Conservation (phyloP, 2,113 vertebrate species). For the Damaliscus lunatus region DNA sequence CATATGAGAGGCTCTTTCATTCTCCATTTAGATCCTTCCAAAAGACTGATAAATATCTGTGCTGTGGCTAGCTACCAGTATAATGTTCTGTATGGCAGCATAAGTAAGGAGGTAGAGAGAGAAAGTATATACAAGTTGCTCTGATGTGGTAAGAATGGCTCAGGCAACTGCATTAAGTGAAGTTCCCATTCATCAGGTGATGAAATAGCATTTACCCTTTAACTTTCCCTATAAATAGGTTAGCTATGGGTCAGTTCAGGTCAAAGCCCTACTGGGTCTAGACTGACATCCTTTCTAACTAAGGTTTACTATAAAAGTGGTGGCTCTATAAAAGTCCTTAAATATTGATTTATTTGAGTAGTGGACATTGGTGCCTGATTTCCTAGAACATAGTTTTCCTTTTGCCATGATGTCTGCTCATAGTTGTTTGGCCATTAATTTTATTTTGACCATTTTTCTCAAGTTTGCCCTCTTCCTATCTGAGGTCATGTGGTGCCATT, state of each 20-base stretch:
- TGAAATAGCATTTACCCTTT: background rate
- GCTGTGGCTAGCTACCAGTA: background rate
- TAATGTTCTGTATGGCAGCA: fast-evolving
- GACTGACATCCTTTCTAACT: background rate
- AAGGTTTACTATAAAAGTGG: background rate
- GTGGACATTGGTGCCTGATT: background rate
- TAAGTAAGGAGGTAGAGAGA: background rate
- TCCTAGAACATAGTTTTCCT: background rate
- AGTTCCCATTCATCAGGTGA: background rate
- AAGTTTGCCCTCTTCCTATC: background rate
- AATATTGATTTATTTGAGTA: background rate
- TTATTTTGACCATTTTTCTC: background rate
- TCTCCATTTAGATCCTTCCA: conserved; percentile 2
- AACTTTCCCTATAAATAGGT: background rate
- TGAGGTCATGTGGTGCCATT: background rate
- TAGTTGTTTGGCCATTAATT: background rate
- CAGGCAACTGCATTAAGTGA: background rate
- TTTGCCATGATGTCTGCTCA: background rate
- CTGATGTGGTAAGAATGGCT: background rate
- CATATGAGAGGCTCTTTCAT: background rate
- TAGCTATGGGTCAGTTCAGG: background rate
- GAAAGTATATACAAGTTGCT: background rate
- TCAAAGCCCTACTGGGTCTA: background rate
- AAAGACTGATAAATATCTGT: background rate
- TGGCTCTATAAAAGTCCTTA: background rate